Evolutionary conservation across 2,113 vertebrate species (phyloP), one percentile per base, ranked within the genome.

Genomic region (Anhinga rufa): DNA sequence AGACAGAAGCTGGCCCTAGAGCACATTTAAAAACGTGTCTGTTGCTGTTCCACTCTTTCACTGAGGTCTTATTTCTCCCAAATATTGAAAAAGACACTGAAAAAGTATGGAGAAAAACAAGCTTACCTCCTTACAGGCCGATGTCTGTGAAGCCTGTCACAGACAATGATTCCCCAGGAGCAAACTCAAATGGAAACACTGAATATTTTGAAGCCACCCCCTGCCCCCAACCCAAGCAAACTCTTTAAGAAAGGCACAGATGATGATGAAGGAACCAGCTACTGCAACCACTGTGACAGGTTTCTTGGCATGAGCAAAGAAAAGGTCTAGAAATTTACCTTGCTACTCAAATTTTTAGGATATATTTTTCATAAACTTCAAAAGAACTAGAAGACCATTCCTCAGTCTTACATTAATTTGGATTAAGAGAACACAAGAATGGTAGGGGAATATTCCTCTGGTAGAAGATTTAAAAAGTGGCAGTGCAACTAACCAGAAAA

Each of bases 201-300:
- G 10, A 40, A 42, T 18, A 6, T 40, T 42, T 44, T 31, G n/a
- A 52, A 28, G 34, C 34, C 58, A 24, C 28, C 7, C 54, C 32
- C 32, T 4, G 5, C 21, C 5, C 9, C 12, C 5, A 6, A 3
- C 4, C 3, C 36, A n/a, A n/a, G n/a, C 8, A n/a, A 20, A 54
- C 15, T 61, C n/a, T 25, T 16, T 11, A 32, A 72, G 36, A 34
- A 38, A 52, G 14, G 44, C 32, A 57, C 15, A 0, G 1, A 26
- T 12, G 17, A 22, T 48, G 21, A 70, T 7, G 19, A 51, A 16
- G 22, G 24, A 71, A 57, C 19, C 42, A 71, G 12, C 40, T 48
- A 8, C 31, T 17, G 15, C 49, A 42, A 19, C 21, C 21, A 49
- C 4, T 7, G 14, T 2, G 21, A 40, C 15, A 36, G 14, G 31